Evolutionary conservation across 2,888 invertebrate genomes (phyloP), one percentile per base, ranked within the genome.

Genomic region (Pollenia angustigena): DNA sequence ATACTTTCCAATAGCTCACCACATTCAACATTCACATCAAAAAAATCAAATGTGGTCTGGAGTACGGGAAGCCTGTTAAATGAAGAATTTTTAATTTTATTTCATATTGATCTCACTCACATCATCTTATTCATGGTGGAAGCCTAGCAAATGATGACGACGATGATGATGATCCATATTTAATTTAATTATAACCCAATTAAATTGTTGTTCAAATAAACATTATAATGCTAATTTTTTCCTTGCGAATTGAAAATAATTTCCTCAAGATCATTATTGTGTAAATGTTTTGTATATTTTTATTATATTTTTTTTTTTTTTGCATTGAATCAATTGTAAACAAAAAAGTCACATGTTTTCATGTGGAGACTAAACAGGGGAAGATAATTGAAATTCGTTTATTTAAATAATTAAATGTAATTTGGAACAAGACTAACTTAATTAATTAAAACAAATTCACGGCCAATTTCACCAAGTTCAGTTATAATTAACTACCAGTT

Each of bases 141-240:
- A 86, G 74, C 79, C 71, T 80, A 75, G 68, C 58, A 80, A 79
- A 62, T 81, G 72, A 81, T 68, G 60, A 75, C 62, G 64, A 82
- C 54, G 58, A 48, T 72, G 74, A 82, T 60, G 58, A 48, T 72
- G 74, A 76, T 78, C 81, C 54, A 81, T 64, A 76, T 81, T 85
- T 80, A 79, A 66, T 76, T 71, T 64, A 71, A 79, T 80, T 75
- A 71, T 64, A 80, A 80, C 72, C 87, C 81, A 88, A 78, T 44
- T 89, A 82, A 72, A 72, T 86, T 86, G 64, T 54, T 81, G 66
- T 32, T 81, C 48, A 60, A 62, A 82, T 54, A 60, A 69, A 69
- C 54, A 82, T 46, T 69, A n/a, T 69, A 69, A 56, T 44, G 52
- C 40, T 40, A 71, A 69, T 44, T 46, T 71, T 32, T 40, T 40